Conservation (phyloP, 2,113 vertebrate genomes). For the Hucho hucho region DNA sequence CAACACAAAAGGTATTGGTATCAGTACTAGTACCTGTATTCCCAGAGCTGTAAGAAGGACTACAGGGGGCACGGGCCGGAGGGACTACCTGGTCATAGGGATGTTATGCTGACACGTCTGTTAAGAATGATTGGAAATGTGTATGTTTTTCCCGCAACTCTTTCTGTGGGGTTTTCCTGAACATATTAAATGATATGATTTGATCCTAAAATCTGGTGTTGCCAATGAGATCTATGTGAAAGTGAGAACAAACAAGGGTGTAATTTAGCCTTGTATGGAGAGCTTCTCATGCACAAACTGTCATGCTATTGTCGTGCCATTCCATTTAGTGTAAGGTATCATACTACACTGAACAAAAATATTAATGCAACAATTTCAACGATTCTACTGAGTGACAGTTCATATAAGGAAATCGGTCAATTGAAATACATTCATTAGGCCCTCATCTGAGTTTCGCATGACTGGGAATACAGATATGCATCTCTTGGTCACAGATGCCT, state of each 20-base stretch:
- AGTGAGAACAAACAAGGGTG: not conserved
- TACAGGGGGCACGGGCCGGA: constrained; percentile 26
- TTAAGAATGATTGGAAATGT: constrained; percentile 73
- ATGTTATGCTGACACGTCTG: constrained; percentile 62
- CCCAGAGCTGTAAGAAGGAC: constrained; percentile 35
- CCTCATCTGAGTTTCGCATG: too few species aligned
- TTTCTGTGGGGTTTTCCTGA: constrained; percentile 72
- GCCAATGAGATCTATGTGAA: not conserved
- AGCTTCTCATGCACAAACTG: too few species aligned
- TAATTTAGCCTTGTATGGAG: too few species aligned
- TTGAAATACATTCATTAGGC: too few species aligned
- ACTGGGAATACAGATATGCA: too few species aligned
- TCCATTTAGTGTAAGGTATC: too few species aligned
- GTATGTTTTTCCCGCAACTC: constrained; percentile 67
- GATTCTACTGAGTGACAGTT: too few species aligned
- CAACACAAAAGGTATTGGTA: constrained; percentile 1
- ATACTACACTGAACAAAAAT: too few species aligned
- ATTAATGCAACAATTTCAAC: too few species aligned
- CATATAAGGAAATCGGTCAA: too few species aligned
- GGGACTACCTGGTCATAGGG: constrained; percentile 42
- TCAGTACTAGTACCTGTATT: constrained; percentile 15
- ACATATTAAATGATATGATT: constrained; percentile 71
- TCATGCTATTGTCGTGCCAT: too few species aligned
- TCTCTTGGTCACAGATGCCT: too few species aligned
- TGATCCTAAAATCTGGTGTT: constrained; percentile 53